phyloP scores from a whole-genome alignment of 2,797 vertebrate species.

The Poeciliopsis paucimaculata region DNA sequence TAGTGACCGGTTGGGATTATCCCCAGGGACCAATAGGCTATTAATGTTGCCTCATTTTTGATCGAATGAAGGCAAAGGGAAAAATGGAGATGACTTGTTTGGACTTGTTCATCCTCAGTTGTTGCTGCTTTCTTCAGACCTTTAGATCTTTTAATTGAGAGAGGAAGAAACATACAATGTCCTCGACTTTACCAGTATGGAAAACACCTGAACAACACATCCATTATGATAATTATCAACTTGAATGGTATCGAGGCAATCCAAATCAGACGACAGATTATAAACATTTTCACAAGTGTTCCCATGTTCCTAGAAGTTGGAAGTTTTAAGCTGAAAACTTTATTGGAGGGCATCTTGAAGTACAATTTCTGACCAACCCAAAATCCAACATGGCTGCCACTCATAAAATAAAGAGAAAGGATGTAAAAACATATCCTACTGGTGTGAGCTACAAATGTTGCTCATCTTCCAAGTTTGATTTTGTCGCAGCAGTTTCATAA shows the following conservation, averaged over 20 bases:
- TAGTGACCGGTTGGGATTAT: neutral
- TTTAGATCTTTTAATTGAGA: neutral
- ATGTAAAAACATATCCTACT: neutral
- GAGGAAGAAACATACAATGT: neutral
- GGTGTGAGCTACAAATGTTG: neutral
- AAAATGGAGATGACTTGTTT: neutral
- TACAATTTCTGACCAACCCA: neutral
- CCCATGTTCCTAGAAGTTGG: neutral
- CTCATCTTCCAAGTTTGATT: too few species aligned
- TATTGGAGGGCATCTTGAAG: neutral
- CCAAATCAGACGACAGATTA: neutral
- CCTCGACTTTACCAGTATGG: neutral
- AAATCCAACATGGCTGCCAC: neutral
- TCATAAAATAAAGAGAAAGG: neutral
- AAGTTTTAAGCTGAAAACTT: neutral
- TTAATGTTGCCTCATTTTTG: conserved; percentile 1
- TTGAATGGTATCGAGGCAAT: neutral
- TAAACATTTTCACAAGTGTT: neutral
- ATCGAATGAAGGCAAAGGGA: neutral
- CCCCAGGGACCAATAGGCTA: neutral
- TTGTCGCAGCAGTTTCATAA: too few species aligned
- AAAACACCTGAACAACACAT: neutral
- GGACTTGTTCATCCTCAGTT: neutral
- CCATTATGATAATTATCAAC: neutral
- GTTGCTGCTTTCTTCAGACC: neutral